Percentiles rank a stretch among this genome's conserved stretches.
Evolutionary conservation across 2,888 invertebrate genomes (phyloP).

Genomic region (Epinotia ramella): DNA sequence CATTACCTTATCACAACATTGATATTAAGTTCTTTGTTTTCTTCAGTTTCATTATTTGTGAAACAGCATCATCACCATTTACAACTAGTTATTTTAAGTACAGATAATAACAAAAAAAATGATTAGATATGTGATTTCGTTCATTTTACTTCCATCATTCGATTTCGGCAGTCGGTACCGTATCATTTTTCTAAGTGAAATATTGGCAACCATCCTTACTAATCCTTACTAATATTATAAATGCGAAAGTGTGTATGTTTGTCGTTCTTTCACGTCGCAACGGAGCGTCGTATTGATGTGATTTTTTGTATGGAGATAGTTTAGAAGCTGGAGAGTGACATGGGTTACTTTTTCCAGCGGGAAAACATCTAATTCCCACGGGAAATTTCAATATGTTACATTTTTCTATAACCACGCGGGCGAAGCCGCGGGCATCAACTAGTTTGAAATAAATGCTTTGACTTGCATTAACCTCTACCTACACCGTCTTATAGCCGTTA

Average conservation of each 20-base stretch:
- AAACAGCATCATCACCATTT: neutral
- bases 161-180: neutral
- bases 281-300: no score
- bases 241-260: no score
- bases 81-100: neutral
- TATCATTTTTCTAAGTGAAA: neutral
- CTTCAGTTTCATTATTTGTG: neutral
- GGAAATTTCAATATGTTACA: no score
- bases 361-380: no score
- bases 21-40: neutral
- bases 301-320: no score
- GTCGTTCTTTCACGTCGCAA: no score
- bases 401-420: no score
- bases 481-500: constrained; percentile 22
- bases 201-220: neutral
- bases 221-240: no score
- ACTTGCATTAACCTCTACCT: neutral
- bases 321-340: no score
- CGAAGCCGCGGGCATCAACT: no score
- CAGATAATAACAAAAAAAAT: neutral
- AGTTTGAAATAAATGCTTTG: neutral
- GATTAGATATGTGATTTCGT: no score
- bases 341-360: no score
- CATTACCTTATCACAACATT: neutral
- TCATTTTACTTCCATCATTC: neutral